Evolutionary conservation across 2,888 invertebrate genomes (phyloP).

Genomic region (Drosophila antonietae): DNA sequence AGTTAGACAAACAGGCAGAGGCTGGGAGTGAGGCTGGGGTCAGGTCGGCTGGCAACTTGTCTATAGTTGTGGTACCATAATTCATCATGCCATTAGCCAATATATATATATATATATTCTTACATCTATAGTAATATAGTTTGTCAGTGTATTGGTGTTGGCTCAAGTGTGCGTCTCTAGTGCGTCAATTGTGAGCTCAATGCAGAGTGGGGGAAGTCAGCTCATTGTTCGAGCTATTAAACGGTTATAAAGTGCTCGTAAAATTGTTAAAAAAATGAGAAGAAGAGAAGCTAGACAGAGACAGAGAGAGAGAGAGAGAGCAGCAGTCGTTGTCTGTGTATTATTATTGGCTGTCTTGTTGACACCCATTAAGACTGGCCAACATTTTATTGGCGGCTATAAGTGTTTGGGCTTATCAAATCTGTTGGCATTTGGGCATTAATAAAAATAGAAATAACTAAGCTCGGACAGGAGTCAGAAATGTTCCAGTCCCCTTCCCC

Average conservation of each 20-base stretch:
- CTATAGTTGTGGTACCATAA: conserved; percentile 58
- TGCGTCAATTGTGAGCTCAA: conserved; percentile 57
- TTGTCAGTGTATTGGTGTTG: conserved; percentile 38
- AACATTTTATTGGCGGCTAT: conserved; percentile 70
- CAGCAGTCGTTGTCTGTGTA: conserved; percentile 29
- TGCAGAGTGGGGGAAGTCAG: conserved; percentile 9
- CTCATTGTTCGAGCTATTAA: conserved; percentile 76
- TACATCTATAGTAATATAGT: conserved; percentile 43
- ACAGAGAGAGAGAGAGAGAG: background rate
- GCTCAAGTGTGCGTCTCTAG: conserved; percentile 62
- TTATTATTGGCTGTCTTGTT: conserved; percentile 68
- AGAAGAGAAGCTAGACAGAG: conserved; percentile 2
- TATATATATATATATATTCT: conserved; percentile 19
- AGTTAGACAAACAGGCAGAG: conserved; percentile 9
- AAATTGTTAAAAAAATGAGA: conserved; percentile 60
- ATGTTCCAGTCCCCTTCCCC: background rate
- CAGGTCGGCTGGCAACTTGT: conserved; percentile 38
- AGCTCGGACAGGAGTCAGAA: conserved; percentile 10
- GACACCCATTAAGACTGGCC: conserved; percentile 76
- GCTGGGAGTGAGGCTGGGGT: background rate
- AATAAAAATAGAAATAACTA: conserved; percentile 60
- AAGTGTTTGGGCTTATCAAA: conserved; percentile 75
- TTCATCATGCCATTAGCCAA: conserved; percentile 76
- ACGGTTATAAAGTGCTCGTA: conserved; percentile 75
- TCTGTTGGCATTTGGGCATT: conserved; percentile 62